Percentiles rank a stretch among this genome's conserved stretches.
phyloP scores from a whole-genome alignment of 1,140 invertebrate species.

The Halictus rubicundus region DNA sequence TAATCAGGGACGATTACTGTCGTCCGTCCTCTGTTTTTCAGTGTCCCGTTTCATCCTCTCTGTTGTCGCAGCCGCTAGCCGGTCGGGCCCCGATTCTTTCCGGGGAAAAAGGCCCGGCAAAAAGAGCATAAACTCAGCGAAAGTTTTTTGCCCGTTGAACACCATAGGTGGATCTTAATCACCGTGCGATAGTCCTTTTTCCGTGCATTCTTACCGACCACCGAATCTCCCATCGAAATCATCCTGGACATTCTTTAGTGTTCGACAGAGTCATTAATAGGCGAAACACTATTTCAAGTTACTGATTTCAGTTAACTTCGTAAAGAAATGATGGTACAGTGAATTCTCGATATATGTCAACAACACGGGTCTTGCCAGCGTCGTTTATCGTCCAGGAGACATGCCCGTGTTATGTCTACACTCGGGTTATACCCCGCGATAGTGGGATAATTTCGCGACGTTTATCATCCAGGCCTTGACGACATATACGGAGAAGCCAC shows the following conservation, averaged over 20 bases:
- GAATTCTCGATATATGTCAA: too few species aligned
- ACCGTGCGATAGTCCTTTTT: slow-evolving; percentile 22
- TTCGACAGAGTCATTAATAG: neutral
- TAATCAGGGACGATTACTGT: slow-evolving; percentile 71
- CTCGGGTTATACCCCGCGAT: too few species aligned
- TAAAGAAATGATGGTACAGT: too few species aligned
- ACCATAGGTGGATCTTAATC: slow-evolving; percentile 32
- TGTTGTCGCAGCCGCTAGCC: slow-evolving; percentile 38
- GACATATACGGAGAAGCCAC: too few species aligned
- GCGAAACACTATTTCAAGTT: too few species aligned
- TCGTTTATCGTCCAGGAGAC: too few species aligned
- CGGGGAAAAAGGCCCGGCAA: slow-evolving; percentile 21
- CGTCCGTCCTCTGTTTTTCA: slow-evolving; percentile 65
- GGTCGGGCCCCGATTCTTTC: slow-evolving; percentile 40
- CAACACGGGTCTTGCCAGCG: too few species aligned
- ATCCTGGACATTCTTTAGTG: too few species aligned
- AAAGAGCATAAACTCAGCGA: slow-evolving; percentile 28
- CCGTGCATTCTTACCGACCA: neutral
- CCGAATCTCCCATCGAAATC: neutral
- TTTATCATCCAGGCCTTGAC: too few species aligned
- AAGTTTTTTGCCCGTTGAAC: slow-evolving; percentile 23
- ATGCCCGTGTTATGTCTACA: too few species aligned
- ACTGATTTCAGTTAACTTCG: too few species aligned
- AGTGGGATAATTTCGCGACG: too few species aligned
- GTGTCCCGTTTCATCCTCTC: slow-evolving; percentile 49